Base-by-base conservation (phyloP, 2,888 invertebrate species). In the Iselma pallidipennis region DNA sequence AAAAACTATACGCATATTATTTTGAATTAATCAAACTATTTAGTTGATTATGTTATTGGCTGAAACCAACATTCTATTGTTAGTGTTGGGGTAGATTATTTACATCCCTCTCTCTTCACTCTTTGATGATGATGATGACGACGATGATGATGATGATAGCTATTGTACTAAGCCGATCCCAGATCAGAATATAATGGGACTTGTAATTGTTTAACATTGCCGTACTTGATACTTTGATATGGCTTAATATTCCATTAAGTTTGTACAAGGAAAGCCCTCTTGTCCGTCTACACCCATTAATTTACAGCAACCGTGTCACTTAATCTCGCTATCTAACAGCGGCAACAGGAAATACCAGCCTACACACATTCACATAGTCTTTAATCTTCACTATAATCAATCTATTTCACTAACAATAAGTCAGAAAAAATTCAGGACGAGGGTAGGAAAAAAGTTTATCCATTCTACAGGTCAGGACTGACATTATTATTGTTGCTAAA, bases 201-300 rank as follows among this genome's bases (percentile, higher is more conserved):
- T 63, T 65, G 65, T 66, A 67, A 67, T 67, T 66, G 66, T 67
- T 67, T 66, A 63, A 67, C 67, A 64, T 61, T 37, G 59, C 55
- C 55, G 57, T 58, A 52, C 53, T 61, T 65, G 59, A 55, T 65
- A 65, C 61, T 65, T 62, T 61, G 59, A 61, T 65, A 61, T 59
- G 52, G 65, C 56, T 65, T 65, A 65, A 65, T 65, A 65, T 65
- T 65, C 65, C 65, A 65, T 65, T 65, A 65, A 61, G 61, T 61
- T 56, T 52, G 50, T 56, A 59, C 54, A 61, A 65, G 61, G 57
- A 53, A 65, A 61, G 54, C 61, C 59, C 65, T 65, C 64, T 64
- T 61, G 64, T 64, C 64, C 64, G 60, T 64, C 61, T 61, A 55
- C 55, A 58, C 50, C 61, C 64, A 64, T 64, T 64, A 64, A 64